Conservation (phyloP, 2,113 vertebrate species). For the Poeciliopsis prolifica region DNA sequence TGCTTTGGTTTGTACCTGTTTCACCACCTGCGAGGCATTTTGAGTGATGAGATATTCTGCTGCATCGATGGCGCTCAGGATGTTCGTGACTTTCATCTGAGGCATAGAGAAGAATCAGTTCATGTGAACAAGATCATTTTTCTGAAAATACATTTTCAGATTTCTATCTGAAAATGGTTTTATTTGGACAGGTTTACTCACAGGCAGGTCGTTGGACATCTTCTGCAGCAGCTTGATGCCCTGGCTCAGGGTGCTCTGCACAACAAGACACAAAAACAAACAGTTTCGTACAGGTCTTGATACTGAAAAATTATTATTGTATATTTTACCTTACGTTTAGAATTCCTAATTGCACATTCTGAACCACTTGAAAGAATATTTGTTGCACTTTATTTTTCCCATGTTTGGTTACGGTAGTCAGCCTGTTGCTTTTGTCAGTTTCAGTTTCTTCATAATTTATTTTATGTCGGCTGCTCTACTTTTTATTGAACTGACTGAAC, state of each 20-base stretch:
- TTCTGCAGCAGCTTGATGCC: slow-evolving; percentile 83
- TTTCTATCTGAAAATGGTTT: not conserved
- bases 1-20: slow-evolving; percentile 74
- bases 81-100: slow-evolving; percentile 84
- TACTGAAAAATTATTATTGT: too few species aligned
- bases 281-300: too few species aligned
- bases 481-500: too few species aligned
- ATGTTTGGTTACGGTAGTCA: too few species aligned
- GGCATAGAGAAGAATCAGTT: not conserved
- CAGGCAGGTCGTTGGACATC: slow-evolving; percentile 81
- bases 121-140: not conserved
- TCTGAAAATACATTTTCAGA: too few species aligned
- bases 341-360: too few species aligned
- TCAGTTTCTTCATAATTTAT: too few species aligned
- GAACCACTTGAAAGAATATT: too few species aligned
- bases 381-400: too few species aligned
- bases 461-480: too few species aligned
- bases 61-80: slow-evolving; percentile 84
- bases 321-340: too few species aligned
- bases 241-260: slow-evolving; percentile 83
- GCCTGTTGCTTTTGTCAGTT: too few species aligned
- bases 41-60: slow-evolving; percentile 87
- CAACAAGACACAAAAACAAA: slow-evolving; percentile 18
- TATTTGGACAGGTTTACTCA: slow-evolving; percentile 69
- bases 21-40: slow-evolving; percentile 83